phyloP scores from a whole-genome alignment of 2,797 vertebrate genomes.

The Brachyalestes nurse region DNA sequence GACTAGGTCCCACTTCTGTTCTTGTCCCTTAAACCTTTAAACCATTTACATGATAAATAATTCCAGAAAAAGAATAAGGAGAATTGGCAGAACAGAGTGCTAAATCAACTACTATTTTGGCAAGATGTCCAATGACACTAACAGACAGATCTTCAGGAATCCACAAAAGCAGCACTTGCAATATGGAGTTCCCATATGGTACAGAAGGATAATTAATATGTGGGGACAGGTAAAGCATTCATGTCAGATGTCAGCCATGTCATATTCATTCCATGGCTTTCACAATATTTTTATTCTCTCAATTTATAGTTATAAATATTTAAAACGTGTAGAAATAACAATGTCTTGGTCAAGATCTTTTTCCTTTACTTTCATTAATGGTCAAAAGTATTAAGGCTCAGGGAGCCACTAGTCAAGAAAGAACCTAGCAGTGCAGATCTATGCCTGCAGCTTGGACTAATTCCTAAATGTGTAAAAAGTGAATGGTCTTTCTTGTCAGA shows the following conservation, averaged over 20 bases:
- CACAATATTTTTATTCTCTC: constrained; percentile 53
- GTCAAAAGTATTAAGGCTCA: not conserved
- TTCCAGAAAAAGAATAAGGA: constrained; percentile 56
- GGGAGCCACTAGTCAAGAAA: not conserved
- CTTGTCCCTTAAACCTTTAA: constrained; percentile 55
- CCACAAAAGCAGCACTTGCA: constrained; percentile 69
- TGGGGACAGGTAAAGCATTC: constrained; percentile 69
- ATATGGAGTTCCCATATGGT: constrained; percentile 79
- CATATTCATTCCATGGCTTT: constrained; percentile 63
- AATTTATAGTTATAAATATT: constrained; percentile 48
- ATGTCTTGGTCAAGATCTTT: constrained; percentile 22
- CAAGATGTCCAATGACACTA: constrained; percentile 76
- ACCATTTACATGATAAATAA: constrained; percentile 63
- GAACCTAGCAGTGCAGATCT: too few species aligned
- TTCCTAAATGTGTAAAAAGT: not conserved
- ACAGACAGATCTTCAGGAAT: constrained; percentile 78
- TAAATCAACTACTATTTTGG: constrained; percentile 67
- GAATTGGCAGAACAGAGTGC: constrained; percentile 48
- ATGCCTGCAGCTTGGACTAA: not conserved
- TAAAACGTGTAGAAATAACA: constrained; percentile 32
- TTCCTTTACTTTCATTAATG: not conserved
- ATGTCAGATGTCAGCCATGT: constrained; percentile 71
- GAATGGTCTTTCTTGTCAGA: not conserved
- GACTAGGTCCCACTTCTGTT: constrained; percentile 37
- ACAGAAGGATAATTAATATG: constrained; percentile 67